Conservation (phyloP, 2,113 vertebrate species). For the Murina feae region DNA sequence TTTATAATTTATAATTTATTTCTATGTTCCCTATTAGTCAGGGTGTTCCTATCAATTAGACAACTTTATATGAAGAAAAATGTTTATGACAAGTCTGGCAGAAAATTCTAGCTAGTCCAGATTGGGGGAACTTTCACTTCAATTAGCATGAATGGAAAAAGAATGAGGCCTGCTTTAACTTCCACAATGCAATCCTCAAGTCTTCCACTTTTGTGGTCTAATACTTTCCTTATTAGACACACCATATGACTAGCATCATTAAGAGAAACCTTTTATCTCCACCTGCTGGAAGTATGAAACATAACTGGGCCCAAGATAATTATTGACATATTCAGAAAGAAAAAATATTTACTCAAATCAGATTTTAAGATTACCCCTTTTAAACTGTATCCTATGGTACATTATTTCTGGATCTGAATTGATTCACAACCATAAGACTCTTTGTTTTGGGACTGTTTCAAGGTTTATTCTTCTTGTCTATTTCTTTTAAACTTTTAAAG, state of each 20-base stretch:
- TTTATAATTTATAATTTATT: not conserved
- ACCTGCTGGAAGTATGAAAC: constrained; percentile 40
- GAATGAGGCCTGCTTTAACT: not conserved
- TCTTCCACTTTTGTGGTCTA: not conserved
- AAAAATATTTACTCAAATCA: not conserved
- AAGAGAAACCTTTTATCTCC: constrained; percentile 62
- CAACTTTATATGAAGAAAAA: not conserved
- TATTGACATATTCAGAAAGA: not conserved
- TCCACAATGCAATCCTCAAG: not conserved
- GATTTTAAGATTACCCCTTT: not conserved
- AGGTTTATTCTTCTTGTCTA: not conserved
- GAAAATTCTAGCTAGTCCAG: not conserved
- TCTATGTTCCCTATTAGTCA: not conserved
- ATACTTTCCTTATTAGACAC: not conserved
- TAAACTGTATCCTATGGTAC: not conserved
- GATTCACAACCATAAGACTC: not conserved
- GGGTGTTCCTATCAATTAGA: not conserved
- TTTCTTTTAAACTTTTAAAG: not conserved
- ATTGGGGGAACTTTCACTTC: not conserved
- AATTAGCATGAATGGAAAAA: not conserved
- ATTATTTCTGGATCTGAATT: not conserved
- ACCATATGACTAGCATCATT: not conserved
- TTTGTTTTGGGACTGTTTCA: not conserved
- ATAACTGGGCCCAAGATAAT: constrained; percentile 30
- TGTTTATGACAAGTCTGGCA: not conserved